phyloP scores from a whole-genome alignment of 2,113 vertebrate species.

The Diadophis punctatus region DNA sequence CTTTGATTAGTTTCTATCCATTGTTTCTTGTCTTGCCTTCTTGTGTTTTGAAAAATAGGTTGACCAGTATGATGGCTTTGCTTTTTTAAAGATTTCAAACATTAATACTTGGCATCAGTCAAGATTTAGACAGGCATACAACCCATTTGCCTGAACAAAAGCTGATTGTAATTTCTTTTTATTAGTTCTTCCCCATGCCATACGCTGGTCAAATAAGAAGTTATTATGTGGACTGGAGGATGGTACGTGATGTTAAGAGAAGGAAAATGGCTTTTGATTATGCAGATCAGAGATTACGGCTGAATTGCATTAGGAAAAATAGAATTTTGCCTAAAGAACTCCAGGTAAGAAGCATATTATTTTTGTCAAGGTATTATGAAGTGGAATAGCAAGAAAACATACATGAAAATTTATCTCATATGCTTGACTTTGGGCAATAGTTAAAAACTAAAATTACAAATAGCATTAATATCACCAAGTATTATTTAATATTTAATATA shows the following conservation, averaged over 20 bases:
- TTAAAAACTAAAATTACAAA: neutral
- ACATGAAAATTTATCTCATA: neutral
- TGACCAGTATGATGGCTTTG: neutral
- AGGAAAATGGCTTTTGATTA: conserved; percentile 85
- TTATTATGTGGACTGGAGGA: conserved; percentile 91
- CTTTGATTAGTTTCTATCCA: neutral
- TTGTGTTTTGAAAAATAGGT: neutral
- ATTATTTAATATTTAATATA: neutral
- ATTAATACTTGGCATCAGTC: neutral
- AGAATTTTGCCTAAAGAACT: conserved; percentile 86
- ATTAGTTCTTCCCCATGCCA: conserved; percentile 17
- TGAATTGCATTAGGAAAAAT: conserved; percentile 93
- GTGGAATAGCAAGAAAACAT: neutral
- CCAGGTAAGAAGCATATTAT: conserved; percentile 72
- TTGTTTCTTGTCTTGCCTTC: neutral
- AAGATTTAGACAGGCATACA: neutral
- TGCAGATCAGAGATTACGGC: conserved; percentile 85
- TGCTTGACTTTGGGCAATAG: neutral
- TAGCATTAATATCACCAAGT: neutral
- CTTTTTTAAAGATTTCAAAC: neutral
- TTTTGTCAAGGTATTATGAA: neutral
- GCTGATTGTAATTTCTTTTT: neutral
- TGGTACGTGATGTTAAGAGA: conserved; percentile 92
- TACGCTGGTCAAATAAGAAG: conserved; percentile 70
- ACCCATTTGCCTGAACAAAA: neutral